These are phyloP conservation scores for Xyrichtys novacula DNA, from an alignment of 2,797 vertebrate genomes.

Conservation along the genomic window DNA sequence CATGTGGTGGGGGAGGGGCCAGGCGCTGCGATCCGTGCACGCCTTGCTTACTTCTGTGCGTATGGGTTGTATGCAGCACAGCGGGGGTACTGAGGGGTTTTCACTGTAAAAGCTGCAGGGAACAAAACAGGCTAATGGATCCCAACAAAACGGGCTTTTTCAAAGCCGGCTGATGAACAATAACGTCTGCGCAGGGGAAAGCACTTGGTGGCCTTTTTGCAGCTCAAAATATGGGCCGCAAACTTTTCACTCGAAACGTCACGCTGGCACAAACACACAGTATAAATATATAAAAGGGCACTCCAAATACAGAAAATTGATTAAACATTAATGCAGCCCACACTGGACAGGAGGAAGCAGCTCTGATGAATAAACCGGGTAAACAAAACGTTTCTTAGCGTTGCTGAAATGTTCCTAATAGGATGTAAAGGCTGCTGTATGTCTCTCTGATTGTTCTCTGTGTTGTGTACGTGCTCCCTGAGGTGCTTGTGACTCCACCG, in stretches of 20 bases:
- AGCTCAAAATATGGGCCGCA: conserved; percentile 47
- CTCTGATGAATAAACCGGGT: conserved; percentile 13
- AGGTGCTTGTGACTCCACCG: conserved; percentile 18
- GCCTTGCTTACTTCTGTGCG: conserved; percentile 31
- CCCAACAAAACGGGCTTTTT: conserved; percentile 67
- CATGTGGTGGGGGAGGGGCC: conserved; percentile 11
- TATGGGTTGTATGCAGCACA: conserved; percentile 50
- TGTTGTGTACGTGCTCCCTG: conserved; percentile 11
- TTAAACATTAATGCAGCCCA: conserved; percentile 52
- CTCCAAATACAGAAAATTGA: conserved; percentile 50
- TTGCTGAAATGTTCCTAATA: conserved; percentile 13
- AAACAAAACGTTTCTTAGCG: conserved; percentile 39
- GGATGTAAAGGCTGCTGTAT: neutral
- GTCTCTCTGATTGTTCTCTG: conserved; percentile 13
- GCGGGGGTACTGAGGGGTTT: conserved; percentile 65
- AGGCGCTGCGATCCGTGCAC: conserved; percentile 9
- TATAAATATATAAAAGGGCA: conserved; percentile 64
- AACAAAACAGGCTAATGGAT: conserved; percentile 76
- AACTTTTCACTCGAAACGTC: conserved; percentile 52
- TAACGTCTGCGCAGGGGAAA: conserved; percentile 51
- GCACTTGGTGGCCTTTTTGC: conserved; percentile 67
- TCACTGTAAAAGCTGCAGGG: conserved; percentile 75
- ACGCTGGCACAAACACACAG: conserved; percentile 26
- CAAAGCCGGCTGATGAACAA: conserved; percentile 58
- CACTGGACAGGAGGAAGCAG: conserved; percentile 17